phyloP scores from a whole-genome alignment of 2,113 vertebrate genomes.

The Panthera tigris region DNA sequence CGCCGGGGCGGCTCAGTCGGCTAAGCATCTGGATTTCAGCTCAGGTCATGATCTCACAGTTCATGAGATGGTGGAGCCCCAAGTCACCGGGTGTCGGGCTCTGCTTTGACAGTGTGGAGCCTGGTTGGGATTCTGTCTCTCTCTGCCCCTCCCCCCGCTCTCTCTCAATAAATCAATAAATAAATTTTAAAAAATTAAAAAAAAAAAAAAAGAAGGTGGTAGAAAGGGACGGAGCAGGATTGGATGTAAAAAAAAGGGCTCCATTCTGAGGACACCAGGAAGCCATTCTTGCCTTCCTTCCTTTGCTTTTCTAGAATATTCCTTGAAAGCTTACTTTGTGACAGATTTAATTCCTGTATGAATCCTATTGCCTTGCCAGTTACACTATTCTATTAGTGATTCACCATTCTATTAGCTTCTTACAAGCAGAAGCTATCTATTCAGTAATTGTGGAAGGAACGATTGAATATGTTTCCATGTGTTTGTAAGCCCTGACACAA shows the following conservation, averaged over 20 bases:
- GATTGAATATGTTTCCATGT: background rate
- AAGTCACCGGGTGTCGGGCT: too few relatives aligned
- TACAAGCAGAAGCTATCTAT: background rate
- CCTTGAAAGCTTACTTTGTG: background rate
- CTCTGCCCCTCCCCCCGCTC: too few relatives aligned
- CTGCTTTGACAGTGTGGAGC: too few relatives aligned
- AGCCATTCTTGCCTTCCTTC: background rate
- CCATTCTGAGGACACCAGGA: background rate
- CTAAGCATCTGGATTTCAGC: too few relatives aligned
- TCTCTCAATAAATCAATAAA: too few relatives aligned
- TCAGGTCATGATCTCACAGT: too few relatives aligned
- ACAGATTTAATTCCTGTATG: background rate
- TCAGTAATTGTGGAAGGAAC: background rate
- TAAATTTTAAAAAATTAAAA: too few relatives aligned
- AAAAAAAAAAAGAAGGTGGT: too few relatives aligned
- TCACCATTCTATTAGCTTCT: background rate
- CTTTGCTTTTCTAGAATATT: background rate
- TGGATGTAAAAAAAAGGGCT: background rate
- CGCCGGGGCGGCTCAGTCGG: too few relatives aligned
- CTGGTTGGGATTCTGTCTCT: too few relatives aligned
- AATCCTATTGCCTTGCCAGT: background rate
- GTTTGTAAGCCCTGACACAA: background rate
- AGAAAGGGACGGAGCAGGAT: background rate
- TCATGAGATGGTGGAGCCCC: too few relatives aligned
- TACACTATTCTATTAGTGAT: background rate